A percentile compares a stretch with the other conserved stretches of the same genome.
These are phyloP conservation scores for Anseranas semipalmata DNA, from an alignment of 2,113 vertebrate species.

Conservation along the genomic window DNA sequence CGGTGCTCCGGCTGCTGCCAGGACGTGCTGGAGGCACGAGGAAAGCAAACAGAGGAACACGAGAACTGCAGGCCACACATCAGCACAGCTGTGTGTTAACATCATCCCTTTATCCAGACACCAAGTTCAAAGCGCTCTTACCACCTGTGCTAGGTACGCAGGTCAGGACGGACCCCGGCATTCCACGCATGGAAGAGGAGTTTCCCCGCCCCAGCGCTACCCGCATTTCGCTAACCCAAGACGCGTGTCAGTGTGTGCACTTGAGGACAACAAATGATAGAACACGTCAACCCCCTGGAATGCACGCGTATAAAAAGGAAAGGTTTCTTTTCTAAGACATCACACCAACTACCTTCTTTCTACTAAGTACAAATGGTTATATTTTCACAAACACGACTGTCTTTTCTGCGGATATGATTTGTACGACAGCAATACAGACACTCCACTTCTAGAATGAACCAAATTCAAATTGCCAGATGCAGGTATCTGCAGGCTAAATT, in stretches of 20 bases:
- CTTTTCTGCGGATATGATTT: neutral
- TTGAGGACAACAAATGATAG: neutral
- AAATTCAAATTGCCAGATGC: neutral
- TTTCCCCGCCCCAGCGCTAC: fast-evolving
- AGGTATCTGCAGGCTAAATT: neutral
- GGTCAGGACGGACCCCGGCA: neutral
- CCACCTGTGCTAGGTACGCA: fast-evolving
- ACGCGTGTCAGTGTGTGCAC: no score
- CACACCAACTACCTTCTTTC: neutral
- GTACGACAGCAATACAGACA: neutral
- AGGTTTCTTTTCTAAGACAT: neutral
- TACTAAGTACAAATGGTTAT: neutral
- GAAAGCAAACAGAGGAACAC: neutral
- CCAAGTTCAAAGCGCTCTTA: neutral
- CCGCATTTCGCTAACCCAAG: neutral
- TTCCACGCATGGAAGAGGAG: neutral
- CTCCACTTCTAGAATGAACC: neutral
- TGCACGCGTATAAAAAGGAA: fast-evolving
- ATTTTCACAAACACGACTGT: neutral
- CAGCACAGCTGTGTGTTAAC: neutral
- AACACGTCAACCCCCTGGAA: neutral
- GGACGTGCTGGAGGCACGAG: neutral
- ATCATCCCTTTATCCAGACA: neutral
- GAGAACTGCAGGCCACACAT: neutral
- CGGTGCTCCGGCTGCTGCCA: neutral